Conservation (phyloP, 2,113 vertebrate genomes). For the Sialia sialis region DNA sequence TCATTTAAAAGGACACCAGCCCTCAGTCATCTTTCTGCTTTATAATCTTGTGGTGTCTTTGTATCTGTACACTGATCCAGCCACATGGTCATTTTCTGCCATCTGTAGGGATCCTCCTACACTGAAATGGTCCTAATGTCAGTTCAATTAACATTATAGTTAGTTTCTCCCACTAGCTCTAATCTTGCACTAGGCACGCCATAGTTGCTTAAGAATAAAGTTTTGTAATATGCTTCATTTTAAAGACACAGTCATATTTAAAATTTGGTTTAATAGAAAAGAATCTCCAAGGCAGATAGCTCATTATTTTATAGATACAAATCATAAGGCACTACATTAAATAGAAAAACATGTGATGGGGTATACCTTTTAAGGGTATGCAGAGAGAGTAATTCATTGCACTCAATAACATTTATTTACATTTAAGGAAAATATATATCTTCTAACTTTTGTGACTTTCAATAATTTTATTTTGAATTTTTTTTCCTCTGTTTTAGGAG, state of each 20-base stretch:
- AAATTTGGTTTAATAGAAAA: neutral
- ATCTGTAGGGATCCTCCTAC: neutral
- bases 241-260: neutral
- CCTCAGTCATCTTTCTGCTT: neutral
- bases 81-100: rapidly evolving
- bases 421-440: neutral
- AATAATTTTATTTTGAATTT: neutral
- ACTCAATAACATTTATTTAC: neutral
- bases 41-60: neutral
- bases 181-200: rapidly evolving
- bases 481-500: neutral
- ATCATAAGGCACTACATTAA: neutral
- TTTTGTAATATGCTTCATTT: neutral
- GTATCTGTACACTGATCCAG: neutral
- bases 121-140: neutral
- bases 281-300: neutral
- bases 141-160: neutral
- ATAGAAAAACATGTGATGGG: neutral
- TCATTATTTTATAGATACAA: neutral
- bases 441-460: neutral
- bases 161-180: neutral
- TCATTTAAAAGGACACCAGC: neutral
- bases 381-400: neutral
- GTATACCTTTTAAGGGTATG: neutral
- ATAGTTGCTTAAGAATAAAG: neutral